These are phyloP conservation scores for Mormyrus proboscirostris DNA, from an alignment of 2,797 vertebrate species.

Conservation along the genomic window DNA sequence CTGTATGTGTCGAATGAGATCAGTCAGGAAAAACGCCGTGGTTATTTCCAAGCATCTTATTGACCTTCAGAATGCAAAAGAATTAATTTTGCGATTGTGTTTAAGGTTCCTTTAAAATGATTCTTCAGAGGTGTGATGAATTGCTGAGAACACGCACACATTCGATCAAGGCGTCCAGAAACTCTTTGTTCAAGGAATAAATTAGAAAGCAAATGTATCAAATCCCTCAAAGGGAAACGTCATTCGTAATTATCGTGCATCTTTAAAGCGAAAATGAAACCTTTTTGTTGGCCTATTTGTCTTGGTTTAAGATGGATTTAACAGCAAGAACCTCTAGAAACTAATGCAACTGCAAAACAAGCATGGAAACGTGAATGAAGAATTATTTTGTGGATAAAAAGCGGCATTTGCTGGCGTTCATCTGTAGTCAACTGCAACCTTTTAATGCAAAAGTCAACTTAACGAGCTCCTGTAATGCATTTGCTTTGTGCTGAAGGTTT, in stretches of 20 bases:
- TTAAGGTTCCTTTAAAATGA: not conserved
- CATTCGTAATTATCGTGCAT: not conserved
- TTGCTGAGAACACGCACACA: not conserved
- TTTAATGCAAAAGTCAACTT: not conserved
- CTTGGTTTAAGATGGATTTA: not conserved
- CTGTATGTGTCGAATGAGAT: not conserved
- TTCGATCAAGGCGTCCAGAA: not conserved
- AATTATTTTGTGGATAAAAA: not conserved
- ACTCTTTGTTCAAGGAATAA: slow-evolving; percentile 1
- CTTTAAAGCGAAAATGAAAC: not conserved
- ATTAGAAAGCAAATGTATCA: slow-evolving; percentile 12
- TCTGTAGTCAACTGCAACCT: not conserved
- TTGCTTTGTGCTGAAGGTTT: not conserved
- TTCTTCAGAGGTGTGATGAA: not conserved
- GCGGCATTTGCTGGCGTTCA: not conserved
- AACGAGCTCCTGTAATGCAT: not conserved
- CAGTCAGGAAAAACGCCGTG: not conserved
- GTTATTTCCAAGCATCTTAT: not conserved
- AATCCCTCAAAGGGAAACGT: slow-evolving; percentile 1
- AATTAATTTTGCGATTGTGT: not conserved
- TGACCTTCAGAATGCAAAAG: not conserved
- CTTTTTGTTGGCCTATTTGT: not conserved
- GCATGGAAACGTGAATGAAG: not conserved
- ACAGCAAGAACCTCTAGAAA: not conserved
- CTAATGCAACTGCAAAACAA: not conserved